Base-by-base conservation (phyloP, 2,888 invertebrate species). In the Ennomos erosarius region DNA sequence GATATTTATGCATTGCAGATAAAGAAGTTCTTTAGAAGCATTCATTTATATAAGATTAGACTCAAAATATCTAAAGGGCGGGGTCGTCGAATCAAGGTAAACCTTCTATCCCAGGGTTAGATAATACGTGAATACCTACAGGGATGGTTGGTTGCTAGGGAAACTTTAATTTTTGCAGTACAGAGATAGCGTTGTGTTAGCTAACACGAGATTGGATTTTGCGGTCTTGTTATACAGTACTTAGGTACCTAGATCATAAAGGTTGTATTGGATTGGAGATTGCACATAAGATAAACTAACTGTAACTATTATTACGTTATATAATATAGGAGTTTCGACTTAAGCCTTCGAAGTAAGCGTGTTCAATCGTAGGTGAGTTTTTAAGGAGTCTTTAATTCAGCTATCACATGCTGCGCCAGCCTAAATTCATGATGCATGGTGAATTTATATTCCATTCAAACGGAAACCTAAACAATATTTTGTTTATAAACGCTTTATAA, bases 1-100 rank as follows among this genome's bases (percentile, higher is more conserved):
- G 6, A 26, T 26, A 6, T 6, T 43, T 44, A 53, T 57, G 55
- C 56, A 66, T 49, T 59, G 64, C 62, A 62, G 62, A 54, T 33
- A 59, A 62, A 58, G 46, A 39, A 45, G 34, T 9, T 56, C 33
- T 47, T 40, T 38, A 52, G 55, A 59, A 57, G 59, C 51, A 47
- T 54, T 56, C 58, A 48, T 65, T 59, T 64, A 59, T 62, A 65
- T 59, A 55, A 67, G 61, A 64, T 67, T 59, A 62, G 56, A 61
- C 56, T 63, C 59, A 62, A 57, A 55, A 59, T 64, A 47, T 66
- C 55, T 49, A 10, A 38, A 35, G 49, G 59, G 57, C 42, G 53
- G 42, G 57, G 50, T 33, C 54, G 54, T 54, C 60, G 55, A 51
- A 44, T 35, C 60, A 68, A 68, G 68, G 65, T 66, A 64, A 66